Evolutionary conservation across 2,888 invertebrate species (phyloP).

Genomic region (Leptinotarsa haldemani): DNA sequence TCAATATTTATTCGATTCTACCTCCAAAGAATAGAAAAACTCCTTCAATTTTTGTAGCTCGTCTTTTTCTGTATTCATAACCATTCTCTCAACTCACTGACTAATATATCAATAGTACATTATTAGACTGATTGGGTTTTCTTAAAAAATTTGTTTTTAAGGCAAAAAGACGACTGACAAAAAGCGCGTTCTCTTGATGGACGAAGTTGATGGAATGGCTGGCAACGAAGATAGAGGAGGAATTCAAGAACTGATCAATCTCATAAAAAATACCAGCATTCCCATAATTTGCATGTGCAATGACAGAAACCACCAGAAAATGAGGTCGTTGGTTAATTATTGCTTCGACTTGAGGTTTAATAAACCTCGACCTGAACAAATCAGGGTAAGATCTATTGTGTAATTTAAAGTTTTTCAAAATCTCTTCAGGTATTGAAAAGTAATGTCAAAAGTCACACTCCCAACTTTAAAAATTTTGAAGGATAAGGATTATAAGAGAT

Average conservation of each 20-base stretch:
- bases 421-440: background rate
- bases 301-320: constrained; percentile 92
- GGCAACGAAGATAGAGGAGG: constrained; percentile 99
- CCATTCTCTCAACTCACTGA: too few species aligned
- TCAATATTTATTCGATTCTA: too few species aligned
- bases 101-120: too few species aligned
- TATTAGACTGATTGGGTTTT: background rate
- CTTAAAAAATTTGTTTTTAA: constrained; percentile 38
- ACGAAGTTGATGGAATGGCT: constrained; percentile 99
- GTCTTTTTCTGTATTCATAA: too few species aligned
- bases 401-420: background rate
- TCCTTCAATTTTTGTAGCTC: too few species aligned
- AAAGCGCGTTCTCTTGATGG: constrained; percentile 97
- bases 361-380: constrained; percentile 89
- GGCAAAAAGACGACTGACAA: constrained; percentile 66
- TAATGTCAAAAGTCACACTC: too few species aligned
- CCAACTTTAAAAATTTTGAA: too few species aligned
- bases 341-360: constrained; percentile 92
- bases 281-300: constrained; percentile 99
- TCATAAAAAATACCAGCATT: constrained; percentile 89
- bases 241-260: constrained; percentile 89
- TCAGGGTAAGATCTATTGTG: constrained; percentile 73
- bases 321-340: constrained; percentile 91
- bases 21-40: too few species aligned
- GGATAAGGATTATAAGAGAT: too few species aligned